These are phyloP conservation scores for Calameuta idolon DNA, from an alignment of 2,888 invertebrate species.

Conservation along the genomic window DNA sequence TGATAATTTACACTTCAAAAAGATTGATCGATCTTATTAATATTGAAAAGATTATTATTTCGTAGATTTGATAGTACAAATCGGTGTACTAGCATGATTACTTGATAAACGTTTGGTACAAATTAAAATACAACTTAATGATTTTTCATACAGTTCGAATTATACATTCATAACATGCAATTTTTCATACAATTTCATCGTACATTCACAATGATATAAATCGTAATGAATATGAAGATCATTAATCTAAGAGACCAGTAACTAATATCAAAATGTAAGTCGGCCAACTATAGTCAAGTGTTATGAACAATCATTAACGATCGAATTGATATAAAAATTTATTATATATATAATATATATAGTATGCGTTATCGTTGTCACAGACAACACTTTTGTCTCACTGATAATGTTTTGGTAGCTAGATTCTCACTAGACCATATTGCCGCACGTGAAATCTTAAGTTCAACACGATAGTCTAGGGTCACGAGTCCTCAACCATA, in stretches of 20 bases:
- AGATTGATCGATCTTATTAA: background rate
- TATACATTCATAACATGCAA: no score
- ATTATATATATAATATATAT: background rate
- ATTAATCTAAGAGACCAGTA: background rate
- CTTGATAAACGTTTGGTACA: background rate
- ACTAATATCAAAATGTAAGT: background rate
- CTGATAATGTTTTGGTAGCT: background rate
- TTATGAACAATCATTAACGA: background rate
- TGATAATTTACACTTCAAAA: background rate
- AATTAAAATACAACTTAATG: background rate
- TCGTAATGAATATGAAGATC: background rate
- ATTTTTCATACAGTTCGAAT: background rate
- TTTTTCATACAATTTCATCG: background rate
- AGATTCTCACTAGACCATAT: background rate
- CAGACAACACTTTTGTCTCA: background rate
- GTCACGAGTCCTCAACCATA: constrained; percentile 16
- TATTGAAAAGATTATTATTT: background rate
- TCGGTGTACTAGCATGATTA: background rate
- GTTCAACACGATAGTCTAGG: background rate
- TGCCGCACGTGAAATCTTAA: background rate
- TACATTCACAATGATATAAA: background rate
- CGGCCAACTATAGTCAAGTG: background rate
- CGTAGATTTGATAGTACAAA: background rate
- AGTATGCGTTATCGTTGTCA: background rate
- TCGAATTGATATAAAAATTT: background rate